Evolutionary conservation across 2,888 invertebrate species (phyloP), one percentile per base, ranked within the genome.

Genomic region (Hydraecia micacea): DNA sequence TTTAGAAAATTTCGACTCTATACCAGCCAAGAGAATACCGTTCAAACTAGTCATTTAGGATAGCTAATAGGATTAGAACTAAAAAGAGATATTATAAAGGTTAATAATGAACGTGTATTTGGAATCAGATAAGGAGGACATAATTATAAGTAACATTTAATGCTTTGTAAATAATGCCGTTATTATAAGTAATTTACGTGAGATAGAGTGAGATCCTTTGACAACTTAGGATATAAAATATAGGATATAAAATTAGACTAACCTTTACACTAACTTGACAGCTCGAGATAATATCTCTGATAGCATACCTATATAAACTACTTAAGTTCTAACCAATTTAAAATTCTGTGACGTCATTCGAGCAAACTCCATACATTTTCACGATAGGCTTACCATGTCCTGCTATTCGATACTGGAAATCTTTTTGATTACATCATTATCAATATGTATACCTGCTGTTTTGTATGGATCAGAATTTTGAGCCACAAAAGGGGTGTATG

Each of bases 171-270:
- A 78, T 73, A 77, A 52, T 66, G 42, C 72, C 32, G 13, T 36
- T 55, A 65, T 25, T 18, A 6, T 79, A 68, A 55, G 42, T 82
- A 68, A 25, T 18, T 42, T 68, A 85, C 6, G 39, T 55, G 36
- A 79, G 85, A 79, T 75, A 73, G 80, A 84, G 86, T 77, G 86
- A 81, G 63, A 77, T 77, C 85, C 46, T 73, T 81, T 81, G 73
- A 60, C 36, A 85, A 32, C 36, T 62, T 52, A 42, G 60, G n/a
- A 77, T 55, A 58, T 32, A 21, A 55, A 55, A 68, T 46, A 49
- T n/a, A n/a, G n/a, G n/a, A 46, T 60, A 15, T 58, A n/a, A 58
- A 46, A 21, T 7, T 62, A 32, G 9, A 42, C 13, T 32, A 58
- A 69, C n/a, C 11, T 68, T 62, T 15, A 25, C 2, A 52, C 49